These are phyloP conservation scores for Zaprionus tsacasi DNA, from an alignment of 1,140 invertebrate genomes.

Conservation along the genomic window DNA sequence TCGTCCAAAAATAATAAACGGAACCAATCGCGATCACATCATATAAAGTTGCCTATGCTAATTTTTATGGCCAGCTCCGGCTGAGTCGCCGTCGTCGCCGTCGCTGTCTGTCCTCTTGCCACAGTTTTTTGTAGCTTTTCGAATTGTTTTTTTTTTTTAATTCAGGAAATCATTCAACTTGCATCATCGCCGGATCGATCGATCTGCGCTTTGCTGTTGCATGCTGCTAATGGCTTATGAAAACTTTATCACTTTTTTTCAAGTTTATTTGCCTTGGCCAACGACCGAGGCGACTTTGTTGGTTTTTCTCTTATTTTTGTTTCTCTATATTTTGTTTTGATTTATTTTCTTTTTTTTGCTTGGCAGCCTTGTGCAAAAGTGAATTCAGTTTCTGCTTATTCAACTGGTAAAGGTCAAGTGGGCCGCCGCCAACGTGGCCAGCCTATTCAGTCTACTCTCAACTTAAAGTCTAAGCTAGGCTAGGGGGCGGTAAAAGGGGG, in stretches of 20 bases:
- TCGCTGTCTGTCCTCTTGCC: constrained; percentile 58
- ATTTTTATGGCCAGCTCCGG: constrained; percentile 63
- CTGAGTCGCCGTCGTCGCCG: constrained; percentile 4
- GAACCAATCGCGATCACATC: constrained; percentile 52
- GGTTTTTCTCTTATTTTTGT: constrained; percentile 19
- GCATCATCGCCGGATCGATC: constrained; percentile 34
- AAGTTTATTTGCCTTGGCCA: constrained; percentile 72
- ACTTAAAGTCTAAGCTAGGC: constrained; percentile 19
- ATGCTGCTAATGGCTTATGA: constrained; percentile 62
- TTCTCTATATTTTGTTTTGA: constrained; percentile 1
- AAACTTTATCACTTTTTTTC: constrained; percentile 45
- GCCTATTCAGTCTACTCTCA: constrained; percentile 13
- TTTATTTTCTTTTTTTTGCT: constrained; percentile 15
- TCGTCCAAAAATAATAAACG: constrained; percentile 59
- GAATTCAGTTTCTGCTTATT: constrained; percentile 44
- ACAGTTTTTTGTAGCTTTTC: constrained; percentile 50
- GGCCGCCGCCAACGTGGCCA: constrained; percentile 48
- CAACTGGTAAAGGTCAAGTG: constrained; percentile 68
- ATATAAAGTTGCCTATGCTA: constrained; percentile 61
- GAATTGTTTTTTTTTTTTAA: constrained; percentile 15
- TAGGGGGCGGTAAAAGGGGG: not conserved
- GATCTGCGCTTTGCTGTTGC: constrained; percentile 31
- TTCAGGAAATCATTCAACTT: constrained; percentile 38
- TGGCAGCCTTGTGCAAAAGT: constrained; percentile 59
- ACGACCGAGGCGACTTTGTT: constrained; percentile 42